Evolutionary conservation across 92 coral and sea anemone genomes (phyloP).

Genomic region (Phenganax subtilis): DNA sequence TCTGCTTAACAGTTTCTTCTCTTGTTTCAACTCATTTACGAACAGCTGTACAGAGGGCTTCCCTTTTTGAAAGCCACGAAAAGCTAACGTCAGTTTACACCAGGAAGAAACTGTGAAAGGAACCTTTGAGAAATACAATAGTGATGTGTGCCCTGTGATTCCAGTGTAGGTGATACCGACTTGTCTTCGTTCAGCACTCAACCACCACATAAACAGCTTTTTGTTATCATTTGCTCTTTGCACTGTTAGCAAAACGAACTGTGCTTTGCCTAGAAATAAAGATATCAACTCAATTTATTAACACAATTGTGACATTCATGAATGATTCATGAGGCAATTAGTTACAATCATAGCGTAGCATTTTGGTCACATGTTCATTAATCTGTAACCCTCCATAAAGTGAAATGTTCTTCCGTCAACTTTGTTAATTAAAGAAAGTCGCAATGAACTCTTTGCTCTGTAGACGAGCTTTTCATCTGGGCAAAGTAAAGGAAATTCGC

Average conservation of each 20-base stretch:
- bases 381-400: too few species aligned
- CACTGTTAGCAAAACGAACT: not conserved
- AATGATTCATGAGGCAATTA: too few species aligned
- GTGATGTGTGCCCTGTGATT: not conserved
- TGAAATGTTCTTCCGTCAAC: too few species aligned
- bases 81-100: not conserved
- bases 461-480: too few species aligned
- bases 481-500: too few species aligned
- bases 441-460: too few species aligned
- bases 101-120: not conserved
- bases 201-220: constrained; percentile 3
- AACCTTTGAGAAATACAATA: not conserved
- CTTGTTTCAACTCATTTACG: not conserved
- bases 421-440: too few species aligned
- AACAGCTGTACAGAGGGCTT: not conserved
- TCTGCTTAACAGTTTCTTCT: not conserved
- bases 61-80: not conserved
- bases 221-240: not conserved
- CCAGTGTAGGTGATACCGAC: constrained; percentile 20
- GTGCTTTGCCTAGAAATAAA: not conserved
- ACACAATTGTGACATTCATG: too few species aligned
- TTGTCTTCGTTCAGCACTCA: not conserved
- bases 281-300: too few species aligned
- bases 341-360: too few species aligned
- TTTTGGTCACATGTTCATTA: too few species aligned